Evolutionary conservation across 92 coral and sea anemone genomes (phyloP).

Genomic region (Actinernus sp.): DNA sequence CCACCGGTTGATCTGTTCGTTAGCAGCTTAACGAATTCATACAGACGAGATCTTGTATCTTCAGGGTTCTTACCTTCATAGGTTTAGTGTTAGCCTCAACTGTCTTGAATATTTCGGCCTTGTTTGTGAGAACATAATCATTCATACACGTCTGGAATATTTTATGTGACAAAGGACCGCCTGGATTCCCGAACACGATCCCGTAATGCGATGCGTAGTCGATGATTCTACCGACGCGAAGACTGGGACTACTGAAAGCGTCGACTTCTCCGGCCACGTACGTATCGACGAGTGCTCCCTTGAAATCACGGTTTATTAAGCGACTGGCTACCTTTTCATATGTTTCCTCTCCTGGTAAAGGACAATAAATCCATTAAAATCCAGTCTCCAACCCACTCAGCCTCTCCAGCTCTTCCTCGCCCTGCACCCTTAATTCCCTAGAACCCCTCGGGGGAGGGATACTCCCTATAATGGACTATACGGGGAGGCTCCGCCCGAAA

Average conservation of each 20-base stretch:
- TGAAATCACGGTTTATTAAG: conserved; percentile 63
- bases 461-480: too few species aligned
- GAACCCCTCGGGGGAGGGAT: too few species aligned
- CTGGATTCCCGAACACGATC: conserved; percentile 78
- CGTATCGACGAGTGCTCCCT: conserved; percentile 89
- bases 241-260: conserved; percentile 3
- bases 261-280: conserved; percentile 89
- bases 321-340: conserved; percentile 41
- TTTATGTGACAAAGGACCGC: conserved; percentile 42
- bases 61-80: conserved; percentile 76
- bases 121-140: conserved; percentile 68
- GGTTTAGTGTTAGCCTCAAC: conserved; percentile 76
- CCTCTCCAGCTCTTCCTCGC: too few species aligned
- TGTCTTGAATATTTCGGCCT: conserved; percentile 69
- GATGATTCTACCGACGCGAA: conserved; percentile 86
- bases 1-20: too few species aligned
- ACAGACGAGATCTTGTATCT: too few species aligned
- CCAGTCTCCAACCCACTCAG: too few species aligned
- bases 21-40: too few species aligned
- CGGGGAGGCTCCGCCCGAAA: too few species aligned
- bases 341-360: conserved; percentile 31
- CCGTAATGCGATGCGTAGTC: conserved; percentile 92
- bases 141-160: conserved; percentile 75
- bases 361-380: not conserved
- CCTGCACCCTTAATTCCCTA: too few species aligned